Evolutionary conservation across 2,797 vertebrate species (phyloP), one percentile per base, ranked within the genome.

Genomic region (Brachymystax lenok): DNA sequence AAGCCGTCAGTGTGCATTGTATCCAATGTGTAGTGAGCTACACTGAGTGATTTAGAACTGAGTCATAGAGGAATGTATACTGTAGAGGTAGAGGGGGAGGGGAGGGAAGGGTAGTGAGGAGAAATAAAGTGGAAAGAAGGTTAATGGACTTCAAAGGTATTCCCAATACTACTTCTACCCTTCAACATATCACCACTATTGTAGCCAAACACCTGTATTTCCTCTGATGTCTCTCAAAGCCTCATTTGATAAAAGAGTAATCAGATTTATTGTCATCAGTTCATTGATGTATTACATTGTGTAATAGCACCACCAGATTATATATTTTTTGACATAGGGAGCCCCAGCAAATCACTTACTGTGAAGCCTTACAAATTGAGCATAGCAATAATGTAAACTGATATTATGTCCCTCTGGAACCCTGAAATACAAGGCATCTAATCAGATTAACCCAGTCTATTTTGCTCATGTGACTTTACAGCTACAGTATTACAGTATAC

Each of bases 11-110:
- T 46, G 40, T 46, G 40, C 40, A 12, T 46, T 46, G 10, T 46
- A 46, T 46, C 10, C 40, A 46, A 46, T 52, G 74, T 66, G 51
- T 63, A 64, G 50, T 66, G 40, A 46, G 66, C 75, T 71, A n/a
- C 24, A 19, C 66, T 63, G 77, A 40, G 33, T 21, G 12, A 71
- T 68, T 78, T 77, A 76, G n/a, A 17, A 52, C 33, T 46, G 69
- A 74, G 10, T 33, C 59, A 78, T 5, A 66, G 40, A n/a, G 46
- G 59, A 24, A 63, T 24, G 33, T 24, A n/a, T 30, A 24, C 51
- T 7, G 19, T 50, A 63, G 46, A 67, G 40, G 52, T 28, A 27
- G 21, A n/a, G n/a, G 40, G 19, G 2, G 24, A 30, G 40, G 40
- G 40, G 40, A 46, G 35, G 40, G 10, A 13, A 46, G 40, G 40